phyloP scores from a whole-genome alignment of 2,113 vertebrate species.

The Clarias batrachus region DNA sequence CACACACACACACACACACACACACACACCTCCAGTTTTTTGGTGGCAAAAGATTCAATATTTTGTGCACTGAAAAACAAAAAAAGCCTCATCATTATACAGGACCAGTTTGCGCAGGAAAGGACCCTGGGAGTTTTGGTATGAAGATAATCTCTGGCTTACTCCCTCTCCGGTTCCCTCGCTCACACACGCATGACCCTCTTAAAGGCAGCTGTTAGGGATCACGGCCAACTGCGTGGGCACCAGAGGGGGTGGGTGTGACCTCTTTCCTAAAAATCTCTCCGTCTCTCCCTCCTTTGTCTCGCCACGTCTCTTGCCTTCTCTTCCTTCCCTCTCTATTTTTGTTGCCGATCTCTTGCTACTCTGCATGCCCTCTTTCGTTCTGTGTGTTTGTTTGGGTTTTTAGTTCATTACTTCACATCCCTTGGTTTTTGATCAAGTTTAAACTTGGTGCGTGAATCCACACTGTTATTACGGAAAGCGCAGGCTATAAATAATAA shows the following conservation, averaged over 20 bases:
- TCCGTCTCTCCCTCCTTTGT: constrained; percentile 38
- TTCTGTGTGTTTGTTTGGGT: constrained; percentile 1
- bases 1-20: neutral
- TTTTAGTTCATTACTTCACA: neutral
- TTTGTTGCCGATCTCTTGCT: constrained; percentile 7
- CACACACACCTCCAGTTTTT: neutral
- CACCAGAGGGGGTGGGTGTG: constrained; percentile 43
- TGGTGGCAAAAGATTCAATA: neutral
- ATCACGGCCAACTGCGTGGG: constrained; percentile 50
- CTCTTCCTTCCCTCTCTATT: constrained; percentile 9
- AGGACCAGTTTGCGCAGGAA: constrained; percentile 35
- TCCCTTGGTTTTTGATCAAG: neutral
- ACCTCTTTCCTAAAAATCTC: constrained; percentile 45
- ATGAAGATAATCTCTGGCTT: constrained; percentile 39
- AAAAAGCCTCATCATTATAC: neutral
- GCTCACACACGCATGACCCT: constrained; percentile 4
- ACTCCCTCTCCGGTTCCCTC: constrained; percentile 10
- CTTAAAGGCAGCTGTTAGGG: constrained; percentile 47
- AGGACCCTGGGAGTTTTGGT: constrained; percentile 26
- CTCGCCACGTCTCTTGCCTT: constrained; percentile 17
- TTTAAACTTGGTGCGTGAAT: constrained; percentile 18
- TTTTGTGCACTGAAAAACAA: neutral
- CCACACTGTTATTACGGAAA: constrained; percentile 22
- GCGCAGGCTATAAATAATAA: constrained; percentile 19
- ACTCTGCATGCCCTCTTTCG: neutral